Percentiles rank a stretch among this genome's conserved stretches.
Conservation (phyloP, 2,113 vertebrate species). For the Ursus arctos region DNA sequence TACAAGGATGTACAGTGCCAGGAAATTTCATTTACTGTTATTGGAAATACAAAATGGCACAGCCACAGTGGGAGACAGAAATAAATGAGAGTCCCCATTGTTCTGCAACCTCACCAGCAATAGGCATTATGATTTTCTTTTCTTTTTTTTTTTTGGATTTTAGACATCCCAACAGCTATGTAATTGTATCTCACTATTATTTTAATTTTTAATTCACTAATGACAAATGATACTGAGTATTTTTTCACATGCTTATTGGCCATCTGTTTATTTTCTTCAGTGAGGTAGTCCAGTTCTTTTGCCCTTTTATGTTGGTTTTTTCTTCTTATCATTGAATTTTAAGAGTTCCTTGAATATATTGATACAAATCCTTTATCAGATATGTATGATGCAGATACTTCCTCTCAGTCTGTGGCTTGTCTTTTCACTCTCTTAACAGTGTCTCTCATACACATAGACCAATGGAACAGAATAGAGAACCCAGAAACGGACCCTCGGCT, state of each 20-base stretch:
- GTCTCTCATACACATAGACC: no score
- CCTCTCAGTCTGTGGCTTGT: background rate
- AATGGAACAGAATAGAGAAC: no score
- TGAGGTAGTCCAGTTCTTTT: background rate
- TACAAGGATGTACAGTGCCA: background rate
- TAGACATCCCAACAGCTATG: background rate
- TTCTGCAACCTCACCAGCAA: background rate
- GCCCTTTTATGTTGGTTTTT: background rate
- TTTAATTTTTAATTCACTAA: background rate
- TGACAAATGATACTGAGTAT: background rate
- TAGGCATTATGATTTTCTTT: background rate
- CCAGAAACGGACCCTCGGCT: no score
- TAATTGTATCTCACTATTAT: background rate
- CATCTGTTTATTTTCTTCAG: background rate
- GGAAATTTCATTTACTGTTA: background rate
- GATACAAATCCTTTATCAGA: background rate
- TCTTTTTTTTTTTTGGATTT: background rate
- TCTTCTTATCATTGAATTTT: background rate
- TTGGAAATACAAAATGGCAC: background rate
- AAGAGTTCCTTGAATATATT: background rate
- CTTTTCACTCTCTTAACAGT: background rate
- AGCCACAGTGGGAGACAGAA: background rate
- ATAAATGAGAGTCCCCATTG: background rate
- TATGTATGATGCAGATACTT: background rate
- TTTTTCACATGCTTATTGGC: background rate